Conservation (phyloP, 2,797 vertebrate species). For the Allobates femoralis region DNA sequence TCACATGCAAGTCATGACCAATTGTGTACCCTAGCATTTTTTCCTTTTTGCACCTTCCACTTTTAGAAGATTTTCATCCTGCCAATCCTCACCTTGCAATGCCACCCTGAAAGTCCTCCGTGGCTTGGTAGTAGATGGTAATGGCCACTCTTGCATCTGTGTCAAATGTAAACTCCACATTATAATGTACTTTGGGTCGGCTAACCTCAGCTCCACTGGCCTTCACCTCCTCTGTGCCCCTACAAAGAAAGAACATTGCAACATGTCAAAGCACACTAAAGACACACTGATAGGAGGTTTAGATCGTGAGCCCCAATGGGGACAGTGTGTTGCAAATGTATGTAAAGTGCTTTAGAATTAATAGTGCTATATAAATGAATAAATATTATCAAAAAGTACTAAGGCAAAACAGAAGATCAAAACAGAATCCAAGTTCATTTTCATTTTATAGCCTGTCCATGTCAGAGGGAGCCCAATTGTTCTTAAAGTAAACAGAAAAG, state of each 20-base stretch:
- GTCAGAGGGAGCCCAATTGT: too few species aligned
- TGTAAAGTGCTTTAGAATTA: too few species aligned
- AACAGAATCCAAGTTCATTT: too few species aligned
- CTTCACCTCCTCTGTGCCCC: slow-evolving; percentile 92
- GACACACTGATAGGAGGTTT: too few species aligned
- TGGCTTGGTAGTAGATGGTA: slow-evolving; percentile 97
- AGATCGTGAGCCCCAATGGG: too few species aligned
- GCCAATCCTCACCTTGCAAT: slow-evolving; percentile 83
- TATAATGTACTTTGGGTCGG: slow-evolving; percentile 87
- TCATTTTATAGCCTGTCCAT: too few species aligned
- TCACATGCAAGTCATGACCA: not conserved
- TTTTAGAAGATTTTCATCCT: not conserved
- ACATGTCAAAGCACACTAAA: not conserved
- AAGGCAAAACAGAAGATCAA: too few species aligned
- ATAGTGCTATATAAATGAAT: too few species aligned
- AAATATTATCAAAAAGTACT: not conserved
- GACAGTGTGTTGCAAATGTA: too few species aligned
- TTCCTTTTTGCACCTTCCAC: not conserved
- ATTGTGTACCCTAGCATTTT: not conserved
- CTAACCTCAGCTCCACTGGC: slow-evolving; percentile 82
- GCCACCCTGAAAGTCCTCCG: slow-evolving; percentile 94
- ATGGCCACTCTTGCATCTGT: slow-evolving; percentile 93
- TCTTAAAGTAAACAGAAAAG: too few species aligned
- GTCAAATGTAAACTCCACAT: slow-evolving; percentile 97
- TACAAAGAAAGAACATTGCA: slow-evolving; percentile 64